These are phyloP conservation scores for Oplegnathus fasciatus DNA, from an alignment of 2,113 vertebrate species.

Conservation along the genomic window DNA sequence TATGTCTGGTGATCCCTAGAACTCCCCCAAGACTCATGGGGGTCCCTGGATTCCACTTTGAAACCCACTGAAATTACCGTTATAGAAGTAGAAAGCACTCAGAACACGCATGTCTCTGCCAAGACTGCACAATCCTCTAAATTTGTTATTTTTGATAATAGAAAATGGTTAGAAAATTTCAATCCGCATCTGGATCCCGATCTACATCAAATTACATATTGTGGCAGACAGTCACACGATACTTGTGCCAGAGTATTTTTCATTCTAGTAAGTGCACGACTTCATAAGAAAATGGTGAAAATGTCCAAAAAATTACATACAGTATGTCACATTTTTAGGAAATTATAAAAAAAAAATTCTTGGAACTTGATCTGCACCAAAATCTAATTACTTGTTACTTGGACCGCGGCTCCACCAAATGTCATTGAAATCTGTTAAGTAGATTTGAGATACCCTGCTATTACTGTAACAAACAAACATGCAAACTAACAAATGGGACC, in stretches of 20 bases:
- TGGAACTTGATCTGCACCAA: not conserved
- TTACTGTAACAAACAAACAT: not conserved
- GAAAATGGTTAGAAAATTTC: not conserved
- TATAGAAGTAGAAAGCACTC: not conserved
- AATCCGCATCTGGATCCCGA: not conserved
- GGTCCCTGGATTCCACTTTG: constrained; percentile 1
- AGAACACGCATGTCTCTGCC: not conserved
- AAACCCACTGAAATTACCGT: constrained; percentile 4
- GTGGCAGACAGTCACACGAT: not conserved
- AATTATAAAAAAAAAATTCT: not conserved
- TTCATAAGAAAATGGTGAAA: not conserved
- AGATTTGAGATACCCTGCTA: not conserved
- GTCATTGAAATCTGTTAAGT: not conserved
- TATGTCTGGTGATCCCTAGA: not conserved
- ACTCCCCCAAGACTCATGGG: constrained; percentile 3
- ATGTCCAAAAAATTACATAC: not conserved
- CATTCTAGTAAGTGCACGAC: not conserved
- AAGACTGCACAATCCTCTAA: not conserved
- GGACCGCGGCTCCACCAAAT: not conserved
- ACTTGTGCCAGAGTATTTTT: not conserved
- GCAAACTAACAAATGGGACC: not conserved
- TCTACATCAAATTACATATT: not conserved
- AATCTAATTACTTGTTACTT: not conserved
- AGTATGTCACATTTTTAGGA: not conserved
- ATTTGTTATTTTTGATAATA: not conserved